These are phyloP conservation scores for Poecile montanus DNA, from an alignment of 2,797 vertebrate species.

Conservation along the genomic window DNA sequence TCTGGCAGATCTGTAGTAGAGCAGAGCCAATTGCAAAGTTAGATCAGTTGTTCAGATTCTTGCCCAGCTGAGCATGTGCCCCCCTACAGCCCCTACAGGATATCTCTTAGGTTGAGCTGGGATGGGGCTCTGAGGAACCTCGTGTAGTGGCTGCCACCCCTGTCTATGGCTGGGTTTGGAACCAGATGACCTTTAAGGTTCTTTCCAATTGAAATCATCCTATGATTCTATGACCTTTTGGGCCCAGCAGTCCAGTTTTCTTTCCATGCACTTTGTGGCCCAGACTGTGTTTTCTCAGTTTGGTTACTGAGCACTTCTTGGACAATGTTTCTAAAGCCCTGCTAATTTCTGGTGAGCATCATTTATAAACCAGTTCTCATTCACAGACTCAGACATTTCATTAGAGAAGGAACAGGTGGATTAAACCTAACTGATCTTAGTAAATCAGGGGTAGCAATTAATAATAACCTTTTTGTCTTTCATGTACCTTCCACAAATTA, in stretches of 20 bases:
- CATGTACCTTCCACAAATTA: not conserved
- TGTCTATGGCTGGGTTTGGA: not conserved
- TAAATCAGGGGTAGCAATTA: not conserved
- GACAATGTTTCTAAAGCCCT: not conserved
- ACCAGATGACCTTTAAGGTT: not conserved
- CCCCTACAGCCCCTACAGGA: not conserved
- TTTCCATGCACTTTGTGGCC: not conserved
- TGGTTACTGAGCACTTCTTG: not conserved
- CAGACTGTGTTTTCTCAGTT: not conserved
- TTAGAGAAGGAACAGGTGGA: not conserved
- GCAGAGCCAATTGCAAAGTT: not conserved
- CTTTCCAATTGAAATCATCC: not conserved
- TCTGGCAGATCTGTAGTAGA: not conserved
- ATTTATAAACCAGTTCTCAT: not conserved
- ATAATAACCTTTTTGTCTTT: not conserved
- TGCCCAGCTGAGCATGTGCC: not conserved
- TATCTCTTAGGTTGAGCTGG: accelerated
- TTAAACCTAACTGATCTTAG: not conserved
- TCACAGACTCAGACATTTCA: not conserved
- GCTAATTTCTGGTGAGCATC: not conserved
- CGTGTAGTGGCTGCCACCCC: no score
- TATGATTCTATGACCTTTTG: not conserved
- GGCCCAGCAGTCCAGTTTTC: not conserved
- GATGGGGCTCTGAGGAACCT: not conserved
- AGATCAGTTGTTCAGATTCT: not conserved